A percentile compares a stretch with the other conserved stretches of the same genome.
Conservation (phyloP, 1,140 invertebrate genomes). For the Tetragonula clypearis region DNA sequence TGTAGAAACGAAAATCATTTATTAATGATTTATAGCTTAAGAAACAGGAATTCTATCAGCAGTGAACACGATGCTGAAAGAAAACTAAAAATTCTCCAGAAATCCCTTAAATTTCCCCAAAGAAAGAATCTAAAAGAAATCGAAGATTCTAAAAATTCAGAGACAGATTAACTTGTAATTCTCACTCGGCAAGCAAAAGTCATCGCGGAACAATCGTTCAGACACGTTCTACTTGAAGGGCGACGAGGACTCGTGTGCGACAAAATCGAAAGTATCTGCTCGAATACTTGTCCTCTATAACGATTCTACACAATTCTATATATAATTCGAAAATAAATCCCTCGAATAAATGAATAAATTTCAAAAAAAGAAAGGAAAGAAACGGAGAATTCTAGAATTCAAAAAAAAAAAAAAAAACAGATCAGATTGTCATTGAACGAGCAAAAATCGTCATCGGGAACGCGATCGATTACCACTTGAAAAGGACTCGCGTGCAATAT, state of each 20-base stretch:
- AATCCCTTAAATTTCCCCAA: not conserved
- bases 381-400: too few species aligned
- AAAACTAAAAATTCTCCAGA: too few species aligned
- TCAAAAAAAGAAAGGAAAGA: too few species aligned
- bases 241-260: not conserved
- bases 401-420: too few species aligned
- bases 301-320: too few species aligned
- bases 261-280: conserved; percentile 12
- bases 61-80: not conserved
- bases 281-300: not conserved
- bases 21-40: not conserved
- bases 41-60: not conserved
- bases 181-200: not conserved
- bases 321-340: too few species aligned
- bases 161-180: not conserved
- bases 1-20: not conserved
- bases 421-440: too few species aligned
- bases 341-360: too few species aligned
- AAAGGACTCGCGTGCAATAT: not conserved
- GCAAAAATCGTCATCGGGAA: too few species aligned
- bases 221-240: not conserved
- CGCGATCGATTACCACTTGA: too few species aligned
- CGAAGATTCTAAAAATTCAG: not conserved
- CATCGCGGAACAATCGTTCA: not conserved
- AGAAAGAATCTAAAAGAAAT: not conserved